These are phyloP conservation scores for Apis florea DNA, from an alignment of 1,140 invertebrate species.

Conservation along the genomic window DNA sequence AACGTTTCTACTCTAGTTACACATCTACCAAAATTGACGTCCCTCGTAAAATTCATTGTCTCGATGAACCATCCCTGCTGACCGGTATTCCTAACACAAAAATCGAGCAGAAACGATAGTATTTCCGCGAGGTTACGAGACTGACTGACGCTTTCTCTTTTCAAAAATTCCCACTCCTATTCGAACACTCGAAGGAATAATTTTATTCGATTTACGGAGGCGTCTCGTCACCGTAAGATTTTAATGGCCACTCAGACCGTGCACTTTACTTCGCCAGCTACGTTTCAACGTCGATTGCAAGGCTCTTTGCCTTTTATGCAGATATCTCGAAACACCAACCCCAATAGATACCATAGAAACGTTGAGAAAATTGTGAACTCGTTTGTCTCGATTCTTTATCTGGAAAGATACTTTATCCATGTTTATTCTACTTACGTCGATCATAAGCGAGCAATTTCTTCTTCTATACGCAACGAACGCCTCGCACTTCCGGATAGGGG, in stretches of 20 bases:
- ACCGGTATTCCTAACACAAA: too few relatives aligned
- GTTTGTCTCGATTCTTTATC: not conserved
- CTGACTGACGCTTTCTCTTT: not conserved
- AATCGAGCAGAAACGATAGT: not conserved
- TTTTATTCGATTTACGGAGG: slow-evolving; percentile 33
- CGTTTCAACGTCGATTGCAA: slow-evolving; percentile 23
- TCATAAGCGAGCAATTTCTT: not conserved
- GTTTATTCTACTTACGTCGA: not conserved
- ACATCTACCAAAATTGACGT: too few relatives aligned
- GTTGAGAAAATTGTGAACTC: not conserved
- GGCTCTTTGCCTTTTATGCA: slow-evolving; percentile 8
- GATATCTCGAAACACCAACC: not conserved
- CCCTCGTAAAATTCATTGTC: too few relatives aligned
- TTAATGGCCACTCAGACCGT: slow-evolving; percentile 43
- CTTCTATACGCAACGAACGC: not conserved
- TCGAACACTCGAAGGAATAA: slow-evolving; percentile 10
- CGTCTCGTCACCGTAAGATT: slow-evolving; percentile 39
- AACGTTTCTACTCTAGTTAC: too few relatives aligned
- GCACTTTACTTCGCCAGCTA: slow-evolving; percentile 6
- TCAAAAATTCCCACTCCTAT: not conserved
- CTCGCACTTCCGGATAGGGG: not conserved
- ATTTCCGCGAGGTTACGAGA: not conserved
- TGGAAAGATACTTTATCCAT: not conserved
- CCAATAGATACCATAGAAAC: too few relatives aligned
- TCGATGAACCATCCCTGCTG: too few relatives aligned